These are phyloP conservation scores for Oncorhynchus tshawytscha DNA, from an alignment of 2,113 vertebrate species.

Conservation along the genomic window DNA sequence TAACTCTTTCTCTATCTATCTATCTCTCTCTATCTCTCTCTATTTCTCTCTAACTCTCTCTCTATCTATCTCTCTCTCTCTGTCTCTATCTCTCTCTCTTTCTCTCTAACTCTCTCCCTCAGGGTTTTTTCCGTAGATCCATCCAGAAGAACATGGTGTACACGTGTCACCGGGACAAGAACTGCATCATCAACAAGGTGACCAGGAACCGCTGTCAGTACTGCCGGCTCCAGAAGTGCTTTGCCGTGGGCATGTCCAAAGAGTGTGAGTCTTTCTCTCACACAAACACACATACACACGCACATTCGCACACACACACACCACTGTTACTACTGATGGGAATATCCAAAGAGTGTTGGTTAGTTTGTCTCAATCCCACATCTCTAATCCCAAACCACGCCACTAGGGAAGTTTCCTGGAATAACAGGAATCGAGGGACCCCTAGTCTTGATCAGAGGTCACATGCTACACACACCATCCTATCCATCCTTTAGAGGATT, in stretches of 20 bases:
- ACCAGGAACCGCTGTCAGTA: constrained; percentile 98
- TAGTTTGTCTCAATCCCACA: no score
- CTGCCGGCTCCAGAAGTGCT: constrained; percentile 97
- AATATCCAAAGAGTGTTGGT: no score
- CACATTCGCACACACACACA: not conserved
- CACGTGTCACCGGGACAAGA: constrained; percentile 98
- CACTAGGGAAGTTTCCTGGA: no score
- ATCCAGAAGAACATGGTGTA: constrained; percentile 99
- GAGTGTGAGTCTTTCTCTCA: constrained; percentile 83
- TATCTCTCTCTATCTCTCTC: not conserved
- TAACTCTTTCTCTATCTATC: not conserved
- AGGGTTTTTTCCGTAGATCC: constrained; percentile 97
- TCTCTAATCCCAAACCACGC: no score
- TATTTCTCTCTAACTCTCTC: no score
- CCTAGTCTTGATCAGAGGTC: no score
- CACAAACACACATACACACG: not conserved
- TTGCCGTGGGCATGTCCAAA: constrained; percentile 98
- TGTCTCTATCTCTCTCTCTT: not conserved
- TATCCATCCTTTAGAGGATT: no score
- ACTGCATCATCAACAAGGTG: constrained; percentile 99
- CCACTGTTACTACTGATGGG: not conserved
- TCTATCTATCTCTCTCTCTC: not conserved
- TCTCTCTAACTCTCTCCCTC: constrained; percentile 20
- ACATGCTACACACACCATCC: not conserved
- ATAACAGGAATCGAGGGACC: no score